These are phyloP conservation scores for Eulemur macaco DNA, from an alignment of 2,113 vertebrate genomes.

Conservation along the genomic window DNA sequence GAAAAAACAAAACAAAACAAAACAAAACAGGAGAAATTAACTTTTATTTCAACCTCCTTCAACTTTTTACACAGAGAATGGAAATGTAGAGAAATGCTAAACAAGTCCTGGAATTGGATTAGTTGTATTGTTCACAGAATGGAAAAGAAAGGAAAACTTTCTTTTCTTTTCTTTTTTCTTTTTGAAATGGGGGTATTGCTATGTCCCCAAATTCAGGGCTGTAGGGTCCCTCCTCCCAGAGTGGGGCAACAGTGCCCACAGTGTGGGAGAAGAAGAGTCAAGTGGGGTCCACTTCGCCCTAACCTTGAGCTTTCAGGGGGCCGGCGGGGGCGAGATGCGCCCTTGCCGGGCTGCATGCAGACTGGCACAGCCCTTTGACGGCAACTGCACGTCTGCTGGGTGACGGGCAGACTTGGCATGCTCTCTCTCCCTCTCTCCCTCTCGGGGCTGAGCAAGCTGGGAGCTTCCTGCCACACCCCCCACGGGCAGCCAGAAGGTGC, in stretches of 20 bases:
- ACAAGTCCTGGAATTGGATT: neutral
- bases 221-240: neutral
- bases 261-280: neutral
- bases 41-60: neutral
- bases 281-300: too few species aligned
- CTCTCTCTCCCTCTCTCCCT: too few species aligned
- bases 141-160: too few species aligned
- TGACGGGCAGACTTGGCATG: accelerated
- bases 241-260: too few species aligned
- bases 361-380: neutral
- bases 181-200: too few species aligned
- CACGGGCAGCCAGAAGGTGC: neutral
- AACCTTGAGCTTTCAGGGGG: neutral
- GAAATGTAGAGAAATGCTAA: neutral
- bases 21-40: neutral
- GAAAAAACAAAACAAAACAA: too few species aligned
- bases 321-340: neutral
- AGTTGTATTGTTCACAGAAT: neutral
- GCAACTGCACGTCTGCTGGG: neutral
- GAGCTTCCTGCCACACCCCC: neutral
- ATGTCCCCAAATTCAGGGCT: neutral
- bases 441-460: neutral
- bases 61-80: neutral
- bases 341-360: neutral
- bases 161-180: too few species aligned